phyloP scores from a whole-genome alignment of 2,113 vertebrate species.

The Madoqua kirkii region DNA sequence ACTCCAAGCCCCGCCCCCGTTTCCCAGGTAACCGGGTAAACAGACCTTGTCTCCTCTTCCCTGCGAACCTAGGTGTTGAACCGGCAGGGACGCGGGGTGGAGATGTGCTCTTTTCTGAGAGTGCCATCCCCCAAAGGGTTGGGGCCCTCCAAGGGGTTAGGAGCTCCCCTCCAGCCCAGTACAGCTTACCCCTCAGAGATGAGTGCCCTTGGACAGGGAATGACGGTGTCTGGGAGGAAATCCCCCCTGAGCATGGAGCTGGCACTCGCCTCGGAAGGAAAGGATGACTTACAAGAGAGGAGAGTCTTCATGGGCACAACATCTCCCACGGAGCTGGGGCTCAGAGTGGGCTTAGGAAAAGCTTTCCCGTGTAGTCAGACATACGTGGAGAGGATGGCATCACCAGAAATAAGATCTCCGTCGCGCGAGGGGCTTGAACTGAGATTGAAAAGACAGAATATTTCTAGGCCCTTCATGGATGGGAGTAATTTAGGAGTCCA shows the following conservation, averaged over 20 bases:
- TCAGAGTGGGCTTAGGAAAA: not conserved
- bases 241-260: not conserved
- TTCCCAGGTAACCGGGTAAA: constrained; percentile 69
- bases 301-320: not conserved
- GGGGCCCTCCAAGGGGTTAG: not conserved
- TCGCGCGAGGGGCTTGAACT: not conserved
- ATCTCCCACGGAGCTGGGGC: not conserved
- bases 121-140: not conserved
- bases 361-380: not conserved
- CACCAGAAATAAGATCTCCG: not conserved
- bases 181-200: not conserved
- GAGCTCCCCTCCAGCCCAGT: not conserved
- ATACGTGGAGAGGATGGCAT: not conserved
- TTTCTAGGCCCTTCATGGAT: not conserved
- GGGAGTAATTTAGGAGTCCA: not conserved
- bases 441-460: not conserved
- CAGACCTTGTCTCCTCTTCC: not conserved
- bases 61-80: not conserved
- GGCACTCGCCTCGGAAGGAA: not conserved
- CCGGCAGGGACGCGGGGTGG: not conserved
- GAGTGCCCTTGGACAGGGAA: not conserved
- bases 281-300: not conserved
- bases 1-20: constrained; percentile 53
- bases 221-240: not conserved
- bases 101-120: not conserved